These are phyloP conservation scores for Lepidocyrtoides sp. DNA, from an alignment of 2,888 invertebrate genomes.

Conservation along the genomic window DNA sequence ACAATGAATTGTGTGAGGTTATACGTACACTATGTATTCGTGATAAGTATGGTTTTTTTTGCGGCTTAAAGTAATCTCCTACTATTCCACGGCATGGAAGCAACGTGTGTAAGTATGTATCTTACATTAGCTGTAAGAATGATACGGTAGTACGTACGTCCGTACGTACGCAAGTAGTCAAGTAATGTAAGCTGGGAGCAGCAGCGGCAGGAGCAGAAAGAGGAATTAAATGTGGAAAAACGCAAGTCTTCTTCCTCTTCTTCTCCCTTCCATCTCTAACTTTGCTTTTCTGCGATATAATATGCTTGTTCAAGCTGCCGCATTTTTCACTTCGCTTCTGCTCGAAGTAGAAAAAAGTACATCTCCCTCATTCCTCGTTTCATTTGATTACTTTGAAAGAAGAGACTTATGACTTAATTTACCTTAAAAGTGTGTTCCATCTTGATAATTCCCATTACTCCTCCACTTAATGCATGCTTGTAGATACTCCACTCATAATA, in stretches of 20 bases:
- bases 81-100: background rate
- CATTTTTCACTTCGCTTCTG: constrained; percentile 23
- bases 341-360: constrained; percentile 30
- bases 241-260: background rate
- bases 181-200: background rate
- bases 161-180: too few relatives aligned
- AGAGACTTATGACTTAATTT: constrained; percentile 83
- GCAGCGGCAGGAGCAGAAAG: background rate
- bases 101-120: too few relatives aligned
- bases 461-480: constrained; percentile 40
- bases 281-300: background rate
- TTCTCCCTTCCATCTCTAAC: background rate
- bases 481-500: constrained; percentile 38
- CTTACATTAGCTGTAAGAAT: too few relatives aligned
- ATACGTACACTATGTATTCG: background rate
- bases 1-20: background rate
- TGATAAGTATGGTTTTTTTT: too few relatives aligned
- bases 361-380: constrained; percentile 19
- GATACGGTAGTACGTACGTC: too few relatives aligned
- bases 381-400: constrained; percentile 79
- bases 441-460: constrained; percentile 53
- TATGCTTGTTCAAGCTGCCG: background rate
- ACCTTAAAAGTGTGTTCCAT: constrained; percentile 73
- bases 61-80: background rate
- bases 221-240: constrained; percentile 1